Evolutionary conservation across 2,113 vertebrate species (phyloP).

Genomic region (Chloropsis cyanopogon): DNA sequence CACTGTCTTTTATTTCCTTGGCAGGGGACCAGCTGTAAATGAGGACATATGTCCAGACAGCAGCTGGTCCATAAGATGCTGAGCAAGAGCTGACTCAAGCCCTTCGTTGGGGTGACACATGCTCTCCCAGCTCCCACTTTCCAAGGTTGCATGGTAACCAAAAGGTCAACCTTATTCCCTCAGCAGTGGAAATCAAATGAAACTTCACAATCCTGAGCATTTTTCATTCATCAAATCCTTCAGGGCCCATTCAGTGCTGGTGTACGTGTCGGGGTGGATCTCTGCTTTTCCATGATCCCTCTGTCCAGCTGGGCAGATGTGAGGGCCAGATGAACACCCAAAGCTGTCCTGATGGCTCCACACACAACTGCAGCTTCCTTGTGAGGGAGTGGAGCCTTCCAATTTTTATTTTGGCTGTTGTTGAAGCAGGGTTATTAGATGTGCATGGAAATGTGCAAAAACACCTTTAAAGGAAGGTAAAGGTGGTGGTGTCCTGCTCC

Average conservation of each 20-base stretch:
- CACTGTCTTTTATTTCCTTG: constrained; percentile 20
- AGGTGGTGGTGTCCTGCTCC: neutral
- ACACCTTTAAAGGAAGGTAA: neutral
- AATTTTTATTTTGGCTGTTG: accelerated
- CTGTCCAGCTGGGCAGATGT: constrained; percentile 18
- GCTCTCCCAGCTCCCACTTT: constrained; percentile 31
- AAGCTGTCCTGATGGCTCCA: neutral
- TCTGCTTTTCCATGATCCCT: constrained; percentile 26
- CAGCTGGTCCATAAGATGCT: constrained; percentile 33
- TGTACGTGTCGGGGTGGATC: neutral
- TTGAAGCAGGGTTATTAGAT: neutral
- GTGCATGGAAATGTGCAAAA: neutral
- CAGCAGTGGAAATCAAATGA: constrained; percentile 35
- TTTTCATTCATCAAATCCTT: constrained; percentile 58
- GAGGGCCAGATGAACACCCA: neutral
- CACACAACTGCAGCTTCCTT: neutral
- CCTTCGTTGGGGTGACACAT: neutral
- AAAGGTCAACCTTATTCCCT: constrained; percentile 52
- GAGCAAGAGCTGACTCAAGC: constrained; percentile 59
- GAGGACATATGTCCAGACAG: constrained; percentile 17
- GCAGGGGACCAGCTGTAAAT: neutral
- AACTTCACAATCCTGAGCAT: neutral
- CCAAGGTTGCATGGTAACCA: constrained; percentile 58
- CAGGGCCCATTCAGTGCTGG: constrained; percentile 10
- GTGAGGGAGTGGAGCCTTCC: neutral